Conservation (phyloP, 2,888 invertebrate genomes). For the Agonum fuliginosum region DNA sequence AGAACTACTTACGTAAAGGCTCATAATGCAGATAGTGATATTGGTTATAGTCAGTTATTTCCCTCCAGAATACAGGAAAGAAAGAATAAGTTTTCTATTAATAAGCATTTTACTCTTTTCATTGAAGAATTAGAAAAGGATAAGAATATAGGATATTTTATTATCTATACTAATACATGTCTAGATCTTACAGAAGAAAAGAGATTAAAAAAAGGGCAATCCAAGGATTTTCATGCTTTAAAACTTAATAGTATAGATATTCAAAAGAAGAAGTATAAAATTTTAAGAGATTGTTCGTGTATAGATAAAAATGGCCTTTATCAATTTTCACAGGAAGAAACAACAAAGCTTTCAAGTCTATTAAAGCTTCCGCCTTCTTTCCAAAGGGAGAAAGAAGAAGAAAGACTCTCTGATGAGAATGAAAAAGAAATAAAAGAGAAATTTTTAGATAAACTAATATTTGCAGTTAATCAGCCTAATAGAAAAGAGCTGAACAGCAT, state of each 20-base stretch:
- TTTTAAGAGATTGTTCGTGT: slow-evolving; percentile 63
- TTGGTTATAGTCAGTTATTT: slow-evolving; percentile 64
- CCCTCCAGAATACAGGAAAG: slow-evolving; percentile 57
- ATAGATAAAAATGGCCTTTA: slow-evolving; percentile 63
- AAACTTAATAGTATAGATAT: slow-evolving; percentile 63
- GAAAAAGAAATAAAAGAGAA: slow-evolving; percentile 63
- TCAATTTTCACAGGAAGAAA: slow-evolving; percentile 63
- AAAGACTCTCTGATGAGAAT: slow-evolving; percentile 60
- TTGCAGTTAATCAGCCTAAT: slow-evolving; percentile 50
- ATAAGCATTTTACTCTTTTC: slow-evolving; percentile 64
- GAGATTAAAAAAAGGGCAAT: slow-evolving; percentile 60
- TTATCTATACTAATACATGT: slow-evolving; percentile 64
- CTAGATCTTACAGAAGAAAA: slow-evolving; percentile 64
- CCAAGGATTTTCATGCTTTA: slow-evolving; percentile 62
- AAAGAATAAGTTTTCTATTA: slow-evolving; percentile 62
- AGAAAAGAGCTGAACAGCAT: slow-evolving; percentile 64
- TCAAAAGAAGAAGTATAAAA: slow-evolving; percentile 59
- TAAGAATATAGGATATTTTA: slow-evolving; percentile 64
- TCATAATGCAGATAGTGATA: slow-evolving; percentile 62
- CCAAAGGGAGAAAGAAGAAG: slow-evolving; percentile 63
- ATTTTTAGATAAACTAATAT: slow-evolving; percentile 65
- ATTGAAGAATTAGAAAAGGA: slow-evolving; percentile 63
- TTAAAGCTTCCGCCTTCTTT: slow-evolving; percentile 64
- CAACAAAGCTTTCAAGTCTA: slow-evolving; percentile 63
- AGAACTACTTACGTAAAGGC: slow-evolving; percentile 64